Evolutionary conservation across 2,113 vertebrate genomes (phyloP).

Genomic region (Malaclemys terrapin): DNA sequence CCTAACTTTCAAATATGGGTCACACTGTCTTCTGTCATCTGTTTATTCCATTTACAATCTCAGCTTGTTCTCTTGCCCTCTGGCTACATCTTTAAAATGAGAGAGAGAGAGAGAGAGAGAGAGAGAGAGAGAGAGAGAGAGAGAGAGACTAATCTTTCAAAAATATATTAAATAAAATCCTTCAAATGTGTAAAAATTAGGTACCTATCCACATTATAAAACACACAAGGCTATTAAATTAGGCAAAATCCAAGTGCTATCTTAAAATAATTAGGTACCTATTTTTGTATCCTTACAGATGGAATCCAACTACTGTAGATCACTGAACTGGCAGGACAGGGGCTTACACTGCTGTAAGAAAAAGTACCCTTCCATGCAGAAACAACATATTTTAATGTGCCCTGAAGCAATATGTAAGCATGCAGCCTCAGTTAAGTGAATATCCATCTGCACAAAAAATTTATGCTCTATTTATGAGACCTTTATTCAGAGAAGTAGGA

Average conservation of each 20-base stretch:
- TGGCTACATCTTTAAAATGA: not conserved
- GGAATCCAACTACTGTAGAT: not conserved
- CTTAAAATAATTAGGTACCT: not conserved
- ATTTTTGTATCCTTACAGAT: not conserved
- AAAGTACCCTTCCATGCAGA: not conserved
- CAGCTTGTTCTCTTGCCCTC: conserved; percentile 11
- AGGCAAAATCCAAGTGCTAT: not conserved
- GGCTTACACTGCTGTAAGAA: not conserved
- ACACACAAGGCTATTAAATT: not conserved
- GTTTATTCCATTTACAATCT: not conserved
- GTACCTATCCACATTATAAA: not conserved
- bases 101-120: not conserved
- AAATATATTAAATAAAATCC: not conserved
- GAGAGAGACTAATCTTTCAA: not conserved
- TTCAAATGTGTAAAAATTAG: not conserved
- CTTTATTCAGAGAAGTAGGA: not conserved
- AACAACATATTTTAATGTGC: not conserved
- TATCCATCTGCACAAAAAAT: not conserved
- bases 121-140: not conserved
- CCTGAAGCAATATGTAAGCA: not conserved
- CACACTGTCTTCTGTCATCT: not conserved
- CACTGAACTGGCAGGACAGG: not conserved
- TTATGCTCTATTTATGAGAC: not conserved
- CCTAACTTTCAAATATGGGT: not conserved
- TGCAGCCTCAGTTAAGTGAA: not conserved